phyloP scores from a whole-genome alignment of 2,888 invertebrate genomes.

The Serripes groenlandicus region DNA sequence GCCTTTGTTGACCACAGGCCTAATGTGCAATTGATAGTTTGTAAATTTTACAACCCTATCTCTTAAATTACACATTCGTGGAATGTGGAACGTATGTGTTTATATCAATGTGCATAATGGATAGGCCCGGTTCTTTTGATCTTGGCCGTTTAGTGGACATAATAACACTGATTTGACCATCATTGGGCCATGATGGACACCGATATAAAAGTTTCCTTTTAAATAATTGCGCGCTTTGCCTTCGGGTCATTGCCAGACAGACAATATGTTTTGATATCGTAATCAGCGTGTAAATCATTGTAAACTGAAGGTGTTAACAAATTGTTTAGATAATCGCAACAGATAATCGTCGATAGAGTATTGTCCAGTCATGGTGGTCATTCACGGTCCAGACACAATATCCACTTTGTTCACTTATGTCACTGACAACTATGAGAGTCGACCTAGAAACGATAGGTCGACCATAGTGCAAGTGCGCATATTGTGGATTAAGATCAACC shows the following conservation, averaged over 20 bases:
- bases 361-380: background rate
- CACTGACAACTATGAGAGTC: too few relatives aligned
- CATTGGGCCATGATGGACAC: conserved; percentile 8
- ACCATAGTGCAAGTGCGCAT: too few relatives aligned
- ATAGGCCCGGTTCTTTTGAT: conserved; percentile 24
- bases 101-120: conserved; percentile 57
- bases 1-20: conserved; percentile 32
- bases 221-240: background rate
- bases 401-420: too few relatives aligned
- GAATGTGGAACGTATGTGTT: conserved; percentile 69
- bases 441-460: too few relatives aligned
- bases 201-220: background rate
- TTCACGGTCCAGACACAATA: too few relatives aligned
- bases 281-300: conserved; percentile 23
- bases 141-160: conserved; percentile 8
- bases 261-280: conserved; percentile 17
- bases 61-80: conserved; percentile 60
- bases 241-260: conserved; percentile 1
- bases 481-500: too few relatives aligned
- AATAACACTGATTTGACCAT: conserved; percentile 26
- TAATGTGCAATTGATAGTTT: conserved; percentile 60
- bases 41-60: conserved; percentile 58
- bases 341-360: background rate
- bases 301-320: conserved; percentile 22
- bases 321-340: conserved; percentile 13